These are phyloP conservation scores for Euwallacea similis DNA, from an alignment of 1,140 invertebrate species.

Conservation along the genomic window DNA sequence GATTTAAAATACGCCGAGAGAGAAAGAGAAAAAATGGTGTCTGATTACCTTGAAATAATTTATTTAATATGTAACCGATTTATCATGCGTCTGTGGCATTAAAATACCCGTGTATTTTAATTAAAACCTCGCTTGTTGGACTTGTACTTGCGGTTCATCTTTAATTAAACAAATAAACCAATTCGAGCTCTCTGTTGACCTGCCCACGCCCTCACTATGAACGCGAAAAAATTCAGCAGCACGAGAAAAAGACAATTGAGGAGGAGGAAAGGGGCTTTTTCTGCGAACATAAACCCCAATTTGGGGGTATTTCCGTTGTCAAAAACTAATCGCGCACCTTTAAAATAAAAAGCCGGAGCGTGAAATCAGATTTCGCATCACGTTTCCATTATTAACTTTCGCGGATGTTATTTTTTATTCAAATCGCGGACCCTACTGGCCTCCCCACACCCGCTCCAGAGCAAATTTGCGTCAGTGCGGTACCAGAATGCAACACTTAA, in stretches of 20 bases:
- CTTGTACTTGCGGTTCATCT: constrained; percentile 6
- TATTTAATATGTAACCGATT: constrained; percentile 34
- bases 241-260: constrained; percentile 7
- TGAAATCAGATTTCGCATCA: constrained; percentile 53
- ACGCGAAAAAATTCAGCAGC: no score
- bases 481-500: no score
- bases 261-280: not conserved
- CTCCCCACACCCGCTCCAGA: not conserved
- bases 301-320: constrained; percentile 49
- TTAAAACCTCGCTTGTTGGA: constrained; percentile 14
- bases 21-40: constrained; percentile 26
- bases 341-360: constrained; percentile 48
- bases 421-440: constrained; percentile 45
- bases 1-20: constrained; percentile 33
- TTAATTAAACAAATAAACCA: constrained; percentile 29
- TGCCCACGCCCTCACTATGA: constrained; percentile 5
- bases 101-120: constrained; percentile 25
- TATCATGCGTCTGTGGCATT: constrained; percentile 29
- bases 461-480: no score
- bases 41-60: constrained; percentile 37
- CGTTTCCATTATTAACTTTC: constrained; percentile 54
- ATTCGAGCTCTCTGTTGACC: constrained; percentile 1
- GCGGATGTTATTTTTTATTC: constrained; percentile 54
- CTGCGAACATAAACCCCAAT: constrained; percentile 46
- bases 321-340: constrained; percentile 52